These are phyloP conservation scores for Callinectes sapidus DNA, from an alignment of 2,888 invertebrate genomes.

Conservation along the genomic window DNA sequence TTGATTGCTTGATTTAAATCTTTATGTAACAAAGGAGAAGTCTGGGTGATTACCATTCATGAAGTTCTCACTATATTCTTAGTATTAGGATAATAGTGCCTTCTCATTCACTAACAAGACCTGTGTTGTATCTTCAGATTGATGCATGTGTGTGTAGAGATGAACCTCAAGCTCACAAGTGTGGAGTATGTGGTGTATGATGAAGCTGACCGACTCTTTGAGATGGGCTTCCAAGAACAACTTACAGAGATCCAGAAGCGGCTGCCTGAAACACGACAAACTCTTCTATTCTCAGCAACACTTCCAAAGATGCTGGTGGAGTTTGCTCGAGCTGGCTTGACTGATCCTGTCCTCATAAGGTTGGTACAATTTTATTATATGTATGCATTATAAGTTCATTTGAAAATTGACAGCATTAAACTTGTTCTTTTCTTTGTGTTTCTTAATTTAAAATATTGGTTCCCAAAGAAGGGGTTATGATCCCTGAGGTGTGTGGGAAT, in stretches of 20 bases:
- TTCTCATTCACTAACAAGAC: neutral
- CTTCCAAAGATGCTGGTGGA: constrained; percentile 96
- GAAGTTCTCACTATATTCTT: neutral
- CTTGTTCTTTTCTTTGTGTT: neutral
- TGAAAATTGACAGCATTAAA: neutral
- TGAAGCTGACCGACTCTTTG: constrained; percentile 97
- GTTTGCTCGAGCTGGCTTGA: constrained; percentile 95
- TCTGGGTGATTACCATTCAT: neutral
- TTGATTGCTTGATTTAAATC: neutral
- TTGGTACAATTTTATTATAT: constrained; percentile 74
- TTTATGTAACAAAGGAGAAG: neutral
- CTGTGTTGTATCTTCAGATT: constrained; percentile 86
- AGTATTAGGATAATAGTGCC: neutral
- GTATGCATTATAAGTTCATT: neutral
- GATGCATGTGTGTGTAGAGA: constrained; percentile 97
- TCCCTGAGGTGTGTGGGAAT: no score
- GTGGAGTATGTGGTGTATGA: constrained; percentile 97
- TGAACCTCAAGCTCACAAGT: constrained; percentile 91
- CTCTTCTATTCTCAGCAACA: constrained; percentile 97
- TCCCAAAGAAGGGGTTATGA: no score
- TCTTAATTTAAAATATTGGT: neutral
- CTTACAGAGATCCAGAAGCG: constrained; percentile 90
- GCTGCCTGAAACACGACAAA: constrained; percentile 90
- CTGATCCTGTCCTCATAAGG: constrained; percentile 88
- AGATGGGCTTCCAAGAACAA: constrained; percentile 98